Percentiles rank a stretch among this genome's conserved stretches.
These are phyloP conservation scores for Mustela nigripes DNA, from an alignment of 2,113 vertebrate species.

Conservation along the genomic window DNA sequence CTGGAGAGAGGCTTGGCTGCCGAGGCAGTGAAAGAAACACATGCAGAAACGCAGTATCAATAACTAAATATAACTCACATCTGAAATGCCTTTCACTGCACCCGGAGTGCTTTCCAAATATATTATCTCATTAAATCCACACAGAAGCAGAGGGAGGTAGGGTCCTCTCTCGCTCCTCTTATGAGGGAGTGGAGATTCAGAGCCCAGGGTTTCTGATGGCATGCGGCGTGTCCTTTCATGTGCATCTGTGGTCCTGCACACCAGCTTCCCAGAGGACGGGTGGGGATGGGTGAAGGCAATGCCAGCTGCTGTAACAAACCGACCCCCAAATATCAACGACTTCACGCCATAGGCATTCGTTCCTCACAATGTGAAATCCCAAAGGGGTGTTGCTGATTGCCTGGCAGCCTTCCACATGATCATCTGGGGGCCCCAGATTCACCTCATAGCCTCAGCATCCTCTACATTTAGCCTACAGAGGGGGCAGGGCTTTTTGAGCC, in stretches of 20 bases:
- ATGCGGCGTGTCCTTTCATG: not conserved
- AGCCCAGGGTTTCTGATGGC: not conserved
- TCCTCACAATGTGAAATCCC: not conserved
- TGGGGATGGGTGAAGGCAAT: not conserved
- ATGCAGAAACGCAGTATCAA: constrained; percentile 69
- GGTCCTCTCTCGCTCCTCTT: not conserved
- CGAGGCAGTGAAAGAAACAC: constrained; percentile 44
- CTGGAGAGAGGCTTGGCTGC: constrained; percentile 75
- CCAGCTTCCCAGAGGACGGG: not conserved
- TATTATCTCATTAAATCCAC: constrained; percentile 78
- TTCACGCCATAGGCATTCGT: not conserved
- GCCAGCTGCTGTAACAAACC: not conserved
- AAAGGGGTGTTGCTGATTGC: not conserved
- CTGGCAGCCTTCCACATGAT: not conserved
- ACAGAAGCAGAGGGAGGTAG: not conserved
- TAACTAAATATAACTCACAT: constrained; percentile 82
- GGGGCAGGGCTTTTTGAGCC: not conserved
- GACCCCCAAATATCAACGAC: not conserved
- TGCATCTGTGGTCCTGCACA: not conserved
- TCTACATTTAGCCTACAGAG: not conserved
- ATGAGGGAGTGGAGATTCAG: not conserved
- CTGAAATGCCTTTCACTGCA: constrained; percentile 69
- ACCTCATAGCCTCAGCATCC: not conserved
- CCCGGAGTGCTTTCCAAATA: constrained; percentile 73
- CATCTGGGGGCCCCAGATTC: not conserved